Percentiles rank a stretch among this genome's conserved stretches.
phyloP scores from a whole-genome alignment of 2,888 invertebrate genomes.

The Julus scandinavius region DNA sequence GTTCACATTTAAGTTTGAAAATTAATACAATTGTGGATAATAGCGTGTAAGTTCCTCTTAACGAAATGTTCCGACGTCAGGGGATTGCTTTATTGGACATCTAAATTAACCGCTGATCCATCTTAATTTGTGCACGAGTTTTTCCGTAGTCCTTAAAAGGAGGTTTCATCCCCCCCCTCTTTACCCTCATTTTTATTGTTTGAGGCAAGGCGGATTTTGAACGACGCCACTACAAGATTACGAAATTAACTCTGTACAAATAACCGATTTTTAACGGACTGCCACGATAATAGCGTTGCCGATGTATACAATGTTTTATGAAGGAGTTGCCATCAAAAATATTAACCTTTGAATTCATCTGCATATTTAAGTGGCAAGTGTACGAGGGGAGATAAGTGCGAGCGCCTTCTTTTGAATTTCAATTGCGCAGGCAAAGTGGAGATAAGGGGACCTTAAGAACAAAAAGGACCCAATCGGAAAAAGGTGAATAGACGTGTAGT shows the following conservation, averaged over 20 bases:
- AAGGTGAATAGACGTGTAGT: background rate
- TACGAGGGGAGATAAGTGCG: conserved; percentile 9
- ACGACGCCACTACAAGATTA: background rate
- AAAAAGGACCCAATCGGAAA: conserved; percentile 6
- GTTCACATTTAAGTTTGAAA: background rate
- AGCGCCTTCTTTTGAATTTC: conserved; percentile 9
- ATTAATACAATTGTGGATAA: background rate
- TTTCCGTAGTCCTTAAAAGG: background rate
- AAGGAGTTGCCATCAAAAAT: conserved; percentile 18
- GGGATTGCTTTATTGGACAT: background rate
- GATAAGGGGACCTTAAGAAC: conserved; percentile 18
- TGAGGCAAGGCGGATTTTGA: background rate
- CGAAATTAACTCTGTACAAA: conserved; percentile 2
- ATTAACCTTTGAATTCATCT: conserved; percentile 18
- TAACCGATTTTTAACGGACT: conserved; percentile 9
- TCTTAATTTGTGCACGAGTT: background rate
- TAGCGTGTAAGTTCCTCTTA: background rate
- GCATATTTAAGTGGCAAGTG: conserved; percentile 18
- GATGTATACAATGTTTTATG: background rate
- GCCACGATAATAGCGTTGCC: background rate
- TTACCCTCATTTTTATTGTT: background rate
- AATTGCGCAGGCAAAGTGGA: conserved; percentile 11
- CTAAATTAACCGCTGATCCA: conserved; percentile 2
- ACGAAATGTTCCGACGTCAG: background rate
- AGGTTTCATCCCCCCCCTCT: background rate